phyloP scores from a whole-genome alignment of 1,140 invertebrate genomes.

The Nasonia longicornis region DNA sequence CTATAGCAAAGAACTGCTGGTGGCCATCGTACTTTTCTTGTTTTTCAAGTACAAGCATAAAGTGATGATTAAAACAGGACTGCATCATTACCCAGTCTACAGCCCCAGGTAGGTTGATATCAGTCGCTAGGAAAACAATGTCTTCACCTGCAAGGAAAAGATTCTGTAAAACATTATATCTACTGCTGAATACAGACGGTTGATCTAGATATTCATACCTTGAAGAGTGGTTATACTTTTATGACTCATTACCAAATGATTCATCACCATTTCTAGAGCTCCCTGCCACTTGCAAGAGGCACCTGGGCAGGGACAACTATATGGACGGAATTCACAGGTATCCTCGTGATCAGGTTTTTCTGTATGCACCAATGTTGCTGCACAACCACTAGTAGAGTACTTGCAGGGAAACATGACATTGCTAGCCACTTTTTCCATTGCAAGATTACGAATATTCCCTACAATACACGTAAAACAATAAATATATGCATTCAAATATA shows the following conservation, averaged over 20 bases:
- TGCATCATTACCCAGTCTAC: conserved; percentile 99
- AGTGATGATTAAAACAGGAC: conserved; percentile 98
- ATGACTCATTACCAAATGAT: conserved; percentile 96
- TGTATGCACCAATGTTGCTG: conserved; percentile 91
- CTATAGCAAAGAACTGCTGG: conserved; percentile 99
- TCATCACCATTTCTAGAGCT: conserved; percentile 95
- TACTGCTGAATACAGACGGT: background rate
- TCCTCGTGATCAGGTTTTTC: conserved; percentile 99
- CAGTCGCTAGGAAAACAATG: conserved; percentile 99
- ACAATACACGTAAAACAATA: conserved; percentile 14
- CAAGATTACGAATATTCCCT: conserved; percentile 97
- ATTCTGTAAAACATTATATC: conserved; percentile 18
- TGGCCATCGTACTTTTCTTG: conserved; percentile 98
- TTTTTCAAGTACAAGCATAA: conserved; percentile 99
- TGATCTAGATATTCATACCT: conserved; percentile 62
- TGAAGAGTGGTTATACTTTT: conserved; percentile 99
- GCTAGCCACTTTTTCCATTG: conserved; percentile 99
- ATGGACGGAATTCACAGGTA: conserved; percentile 96
- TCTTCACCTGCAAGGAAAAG: conserved; percentile 81
- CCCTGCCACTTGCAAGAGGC: conserved; percentile 99
- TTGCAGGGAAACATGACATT: conserved; percentile 99
- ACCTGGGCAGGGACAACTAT: conserved; percentile 97
- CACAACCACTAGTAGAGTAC: conserved; percentile 96
- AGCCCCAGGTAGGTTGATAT: conserved; percentile 98
- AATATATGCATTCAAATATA: conserved; percentile 5